Base-by-base conservation (phyloP, 1,140 invertebrate genomes). In the Dreissena rostriformis region DNA sequence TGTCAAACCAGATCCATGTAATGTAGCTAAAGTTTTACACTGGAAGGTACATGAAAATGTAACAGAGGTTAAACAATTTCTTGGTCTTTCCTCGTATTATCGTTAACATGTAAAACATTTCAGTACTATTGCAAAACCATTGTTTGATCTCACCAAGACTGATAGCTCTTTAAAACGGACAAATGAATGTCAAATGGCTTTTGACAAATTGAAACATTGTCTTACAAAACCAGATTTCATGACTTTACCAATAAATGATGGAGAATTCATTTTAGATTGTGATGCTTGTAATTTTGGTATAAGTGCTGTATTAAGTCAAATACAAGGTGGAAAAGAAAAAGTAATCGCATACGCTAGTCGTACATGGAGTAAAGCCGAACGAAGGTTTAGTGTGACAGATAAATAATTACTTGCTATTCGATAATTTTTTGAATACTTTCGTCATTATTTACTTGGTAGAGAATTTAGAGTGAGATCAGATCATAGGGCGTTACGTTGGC, bases 261-360 rank as follows among this genome's bases (percentile, higher is more conserved):
- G 49, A 57, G 14, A 22, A 61, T 75, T 75, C 49, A 75, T 75
- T 26, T 28, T 75, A 7, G 73, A 75, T 63, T 28, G 52, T 24
- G 73, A 75, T 75, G 73, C 73, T 4, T 61, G 73, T 61, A 29
- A 75, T 75, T 29, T 55, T 8, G 55, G 24, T 7, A 57, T 75
- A 75, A 24, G 15, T 15, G 39, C 51, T 7, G 49, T 74, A 55
- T 26, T 8, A 15, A 10, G 8, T 14, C 71, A 74, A 74, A 7
- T 24, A 12, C 8, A 15, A n/a, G 52, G 24, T 53, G 51, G 71
- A 17, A 10, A 24, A 55, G 71, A 74, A 55, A 11, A 26, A 17
- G 51, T 17, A 12, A 26, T 74, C 55, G 71, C 71, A 53, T 52
- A 53, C 55, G 49, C 14, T 55, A 74, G 51, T 26, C 15, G 19